phyloP scores from a whole-genome alignment of 2,888 invertebrate species.

The Dynastes hyllus region DNA sequence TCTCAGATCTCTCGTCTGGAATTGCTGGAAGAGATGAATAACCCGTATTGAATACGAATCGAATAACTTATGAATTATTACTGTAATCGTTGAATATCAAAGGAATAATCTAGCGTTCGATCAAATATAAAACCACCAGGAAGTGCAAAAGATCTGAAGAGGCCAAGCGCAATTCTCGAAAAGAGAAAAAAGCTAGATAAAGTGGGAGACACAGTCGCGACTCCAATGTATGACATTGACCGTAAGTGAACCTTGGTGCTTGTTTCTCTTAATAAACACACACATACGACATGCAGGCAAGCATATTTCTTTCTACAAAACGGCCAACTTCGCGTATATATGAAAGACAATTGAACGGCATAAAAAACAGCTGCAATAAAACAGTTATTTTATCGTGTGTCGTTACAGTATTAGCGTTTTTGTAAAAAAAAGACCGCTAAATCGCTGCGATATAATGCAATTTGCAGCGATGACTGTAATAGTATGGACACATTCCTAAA shows the following conservation, averaged over 20 bases:
- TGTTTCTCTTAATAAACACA: conserved; percentile 38
- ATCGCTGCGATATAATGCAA: neutral
- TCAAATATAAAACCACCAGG: conserved; percentile 25
- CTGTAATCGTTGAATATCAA: neutral
- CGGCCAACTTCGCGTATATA: neutral
- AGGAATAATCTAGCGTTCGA: neutral
- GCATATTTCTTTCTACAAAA: too few species aligned
- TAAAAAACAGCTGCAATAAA: neutral
- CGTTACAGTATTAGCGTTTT: neutral
- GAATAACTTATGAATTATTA: too few species aligned
- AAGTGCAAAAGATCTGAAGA: conserved; percentile 35
- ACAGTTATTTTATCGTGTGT: conserved; percentile 12
- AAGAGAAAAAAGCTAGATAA: conserved; percentile 33
- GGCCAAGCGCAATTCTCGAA: conserved; percentile 29
- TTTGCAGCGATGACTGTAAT: neutral
- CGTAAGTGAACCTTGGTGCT: conserved; percentile 60
- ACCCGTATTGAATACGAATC: too few species aligned
- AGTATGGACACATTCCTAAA: too few species aligned
- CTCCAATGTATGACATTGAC: conserved; percentile 63
- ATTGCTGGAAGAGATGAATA: neutral
- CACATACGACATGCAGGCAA: neutral
- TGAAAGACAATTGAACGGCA: conserved; percentile 8
- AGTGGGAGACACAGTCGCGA: conserved; percentile 53
- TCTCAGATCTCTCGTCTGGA: too few species aligned
- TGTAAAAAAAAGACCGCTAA: neutral